phyloP scores from a whole-genome alignment of 2,797 vertebrate genomes.

The Natrix natrix region DNA sequence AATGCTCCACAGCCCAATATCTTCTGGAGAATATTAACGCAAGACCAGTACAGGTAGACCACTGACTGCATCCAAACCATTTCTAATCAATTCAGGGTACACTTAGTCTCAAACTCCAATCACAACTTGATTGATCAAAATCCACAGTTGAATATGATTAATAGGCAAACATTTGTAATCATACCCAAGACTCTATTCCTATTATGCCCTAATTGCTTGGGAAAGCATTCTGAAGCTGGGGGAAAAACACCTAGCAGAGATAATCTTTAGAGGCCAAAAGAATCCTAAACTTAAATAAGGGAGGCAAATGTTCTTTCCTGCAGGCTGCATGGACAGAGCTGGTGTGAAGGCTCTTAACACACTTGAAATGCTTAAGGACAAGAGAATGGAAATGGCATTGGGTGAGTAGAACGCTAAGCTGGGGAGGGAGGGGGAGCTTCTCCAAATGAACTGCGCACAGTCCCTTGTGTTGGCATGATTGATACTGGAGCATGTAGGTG shows the following conservation, averaged over 20 bases:
- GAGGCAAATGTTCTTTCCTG: not conserved
- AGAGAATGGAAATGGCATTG: slow-evolving; percentile 69
- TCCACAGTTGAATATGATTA: slow-evolving; percentile 4
- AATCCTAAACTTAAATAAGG: not conserved
- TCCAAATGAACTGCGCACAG: slow-evolving; percentile 77
- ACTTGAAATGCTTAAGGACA: slow-evolving; percentile 61
- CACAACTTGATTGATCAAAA: not conserved
- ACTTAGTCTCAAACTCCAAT: not conserved
- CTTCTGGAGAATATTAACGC: not conserved
- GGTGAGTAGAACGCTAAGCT: slow-evolving; percentile 13
- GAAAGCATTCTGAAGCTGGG: not conserved
- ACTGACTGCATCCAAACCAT: not conserved
- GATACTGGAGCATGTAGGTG: slow-evolving; percentile 83
- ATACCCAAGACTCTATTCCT: not conserved
- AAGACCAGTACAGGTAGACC: not conserved
- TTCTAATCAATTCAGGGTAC: not conserved
- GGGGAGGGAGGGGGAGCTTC: slow-evolving; percentile 68
- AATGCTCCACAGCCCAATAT: not conserved
- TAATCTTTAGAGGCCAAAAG: slow-evolving; percentile 27
- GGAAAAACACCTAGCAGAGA: not conserved
- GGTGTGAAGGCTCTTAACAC: slow-evolving; percentile 38
- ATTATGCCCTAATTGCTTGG: not conserved
- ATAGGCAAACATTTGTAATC: not conserved
- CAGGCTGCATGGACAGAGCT: slow-evolving; percentile 39
- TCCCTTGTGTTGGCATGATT: slow-evolving; percentile 79